These are phyloP conservation scores for Tetragnatha montana DNA, from an alignment of 2,888 invertebrate species.

Conservation along the genomic window DNA sequence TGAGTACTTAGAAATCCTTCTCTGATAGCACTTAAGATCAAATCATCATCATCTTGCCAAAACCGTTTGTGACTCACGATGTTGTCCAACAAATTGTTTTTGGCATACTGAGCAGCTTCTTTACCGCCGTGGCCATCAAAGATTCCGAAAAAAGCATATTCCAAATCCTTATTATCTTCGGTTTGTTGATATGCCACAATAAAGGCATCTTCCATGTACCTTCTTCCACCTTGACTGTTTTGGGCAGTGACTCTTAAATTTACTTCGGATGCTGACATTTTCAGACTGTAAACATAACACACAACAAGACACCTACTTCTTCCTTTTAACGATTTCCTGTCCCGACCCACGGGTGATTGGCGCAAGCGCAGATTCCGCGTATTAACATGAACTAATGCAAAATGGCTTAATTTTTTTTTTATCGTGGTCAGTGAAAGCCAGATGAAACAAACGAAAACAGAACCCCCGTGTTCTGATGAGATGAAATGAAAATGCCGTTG, in stretches of 20 bases:
- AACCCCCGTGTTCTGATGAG: not conserved
- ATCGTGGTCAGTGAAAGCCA: not conserved
- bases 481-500: no score
- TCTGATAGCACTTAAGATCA: slow-evolving; percentile 92
- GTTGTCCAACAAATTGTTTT: slow-evolving; percentile 94
- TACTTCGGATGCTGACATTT: slow-evolving; percentile 77
- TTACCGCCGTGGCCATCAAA: slow-evolving; percentile 97
- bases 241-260: slow-evolving; percentile 96
- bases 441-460: not conserved
- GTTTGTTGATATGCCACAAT: slow-evolving; percentile 96
- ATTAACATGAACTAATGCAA: slow-evolving; percentile 44
- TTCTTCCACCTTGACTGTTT: slow-evolving; percentile 96
- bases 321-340: slow-evolving; percentile 33
- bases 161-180: slow-evolving; percentile 91
- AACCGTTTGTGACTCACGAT: slow-evolving; percentile 93
- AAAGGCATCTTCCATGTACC: slow-evolving; percentile 99
- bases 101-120: slow-evolving; percentile 95
- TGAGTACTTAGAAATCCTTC: slow-evolving; percentile 97
- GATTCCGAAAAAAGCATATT: slow-evolving; percentile 97
- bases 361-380: slow-evolving; percentile 54
- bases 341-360: slow-evolving; percentile 58
- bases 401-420: slow-evolving; percentile 45
- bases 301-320: slow-evolving; percentile 2
- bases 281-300: slow-evolving; percentile 22
- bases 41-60: slow-evolving; percentile 95